A percentile compares a stretch with the other conserved stretches of the same genome.
Conservation (phyloP, 2,888 invertebrate species). For the Salpingus planirostris region DNA sequence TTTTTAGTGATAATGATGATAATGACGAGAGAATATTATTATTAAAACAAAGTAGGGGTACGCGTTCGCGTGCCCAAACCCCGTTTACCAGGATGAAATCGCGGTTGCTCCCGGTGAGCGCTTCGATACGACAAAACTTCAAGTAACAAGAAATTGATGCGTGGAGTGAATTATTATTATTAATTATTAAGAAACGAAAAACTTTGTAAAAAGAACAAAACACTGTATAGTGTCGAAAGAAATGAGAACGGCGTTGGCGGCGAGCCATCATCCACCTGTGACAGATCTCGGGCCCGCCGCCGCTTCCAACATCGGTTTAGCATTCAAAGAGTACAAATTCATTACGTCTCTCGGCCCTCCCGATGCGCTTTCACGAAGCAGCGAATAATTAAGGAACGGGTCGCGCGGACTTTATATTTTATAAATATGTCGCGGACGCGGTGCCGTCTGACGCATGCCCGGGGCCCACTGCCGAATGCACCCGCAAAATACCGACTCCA, state of each 20-base stretch:
- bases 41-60: no score
- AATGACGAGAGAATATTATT: no score
- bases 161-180: not conserved
- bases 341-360: constrained; percentile 42
- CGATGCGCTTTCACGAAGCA: no score
- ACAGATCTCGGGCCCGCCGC: constrained; percentile 30
- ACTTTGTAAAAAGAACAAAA: constrained; percentile 27
- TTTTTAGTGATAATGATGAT: no score
- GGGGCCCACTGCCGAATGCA: constrained; percentile 6
- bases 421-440: constrained; percentile 29
- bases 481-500: no score
- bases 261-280: constrained; percentile 27
- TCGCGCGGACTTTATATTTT: constrained; percentile 26
- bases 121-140: no score
- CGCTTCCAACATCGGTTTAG: constrained; percentile 33
- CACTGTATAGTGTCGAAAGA: constrained; percentile 31
- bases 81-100: no score
- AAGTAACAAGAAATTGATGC: no score
- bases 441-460: constrained; percentile 7
- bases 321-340: constrained; percentile 66
- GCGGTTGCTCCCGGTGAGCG: no score
- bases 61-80: no score
- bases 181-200: constrained; percentile 5
- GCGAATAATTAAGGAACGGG: no score
- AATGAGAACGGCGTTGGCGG: constrained; percentile 26